phyloP scores from a whole-genome alignment of 2,113 vertebrate species.

The Microcebus ravelobensis region DNA sequence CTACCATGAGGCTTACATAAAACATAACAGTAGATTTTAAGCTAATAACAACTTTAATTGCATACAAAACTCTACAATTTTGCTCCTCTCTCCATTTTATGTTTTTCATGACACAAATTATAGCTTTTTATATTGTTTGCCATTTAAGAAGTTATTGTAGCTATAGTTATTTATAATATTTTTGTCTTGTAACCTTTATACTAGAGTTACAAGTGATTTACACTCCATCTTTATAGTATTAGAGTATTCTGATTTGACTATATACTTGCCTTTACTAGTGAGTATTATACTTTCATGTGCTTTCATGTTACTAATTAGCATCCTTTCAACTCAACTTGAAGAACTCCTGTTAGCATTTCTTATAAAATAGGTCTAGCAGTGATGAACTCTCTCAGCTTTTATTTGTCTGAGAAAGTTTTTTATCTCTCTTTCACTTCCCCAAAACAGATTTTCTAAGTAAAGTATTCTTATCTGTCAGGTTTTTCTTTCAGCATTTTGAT shows the following conservation, averaged over 20 bases:
- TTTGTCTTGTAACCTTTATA: background rate
- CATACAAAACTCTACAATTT: background rate
- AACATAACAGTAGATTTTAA: background rate
- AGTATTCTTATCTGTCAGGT: too few species aligned
- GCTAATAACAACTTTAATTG: background rate
- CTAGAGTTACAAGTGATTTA: background rate
- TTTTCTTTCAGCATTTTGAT: too few species aligned
- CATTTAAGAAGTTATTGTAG: background rate
- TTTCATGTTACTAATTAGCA: too few species aligned
- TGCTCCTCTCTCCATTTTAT: background rate
- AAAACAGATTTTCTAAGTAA: too few species aligned
- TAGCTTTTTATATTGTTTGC: background rate
- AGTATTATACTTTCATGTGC: too few species aligned
- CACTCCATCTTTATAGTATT: background rate
- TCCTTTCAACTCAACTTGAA: too few species aligned
- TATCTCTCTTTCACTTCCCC: too few species aligned
- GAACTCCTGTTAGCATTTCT: too few species aligned
- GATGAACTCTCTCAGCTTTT: too few species aligned
- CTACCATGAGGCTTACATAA: background rate
- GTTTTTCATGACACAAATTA: background rate
- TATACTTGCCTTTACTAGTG: background rate
- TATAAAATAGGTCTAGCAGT: too few species aligned
- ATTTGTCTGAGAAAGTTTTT: too few species aligned
- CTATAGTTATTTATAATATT: background rate
- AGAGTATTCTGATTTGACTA: background rate